Evolutionary conservation across 2,888 invertebrate species (phyloP), one percentile per base, ranked within the genome.

Genomic region (Anoncus sp.): DNA sequence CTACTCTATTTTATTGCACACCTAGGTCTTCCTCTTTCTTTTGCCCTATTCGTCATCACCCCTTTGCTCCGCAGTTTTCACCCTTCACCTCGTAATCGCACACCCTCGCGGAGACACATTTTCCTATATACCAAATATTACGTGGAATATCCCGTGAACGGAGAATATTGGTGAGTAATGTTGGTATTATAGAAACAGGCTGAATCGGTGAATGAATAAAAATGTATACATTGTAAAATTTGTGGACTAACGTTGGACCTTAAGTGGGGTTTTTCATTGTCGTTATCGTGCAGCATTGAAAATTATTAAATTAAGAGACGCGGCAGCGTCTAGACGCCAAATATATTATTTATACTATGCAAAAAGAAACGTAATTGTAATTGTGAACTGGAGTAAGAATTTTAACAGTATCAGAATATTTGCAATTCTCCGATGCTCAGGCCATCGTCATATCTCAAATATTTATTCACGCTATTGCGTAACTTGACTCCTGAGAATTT

Each of bases 1-100:
- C 59, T 35, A 63, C 77, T 67, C 71, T 72, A 63, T 67, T 75
- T 78, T 75, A 78, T 78, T 67, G 66, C 62, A 62, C 78, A 78
- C 74, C 77, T 78, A 72, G 72, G 27, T 57, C 38, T 78, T 62
- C 43, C 43, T 24, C 47, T 18, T 67, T 60, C 35, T 43, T 22
- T 40, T 53, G 16, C 55, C 38, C 67, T 38, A 47, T 70, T 47
- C 66, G 70, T 63, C 71, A 51, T 67, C 71, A 66, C 66, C 71
- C 65, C 62, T 69, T 70, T 49, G 20, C 57, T 65, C 38, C 57
- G 35, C 22, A 18, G 35, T 70, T 59, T n/a, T 75, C 55, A 63
- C 63, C 69, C 69, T 53, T 14, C 27, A 38, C 22, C 62, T 22
- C 45, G 31, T 59, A 49, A 69, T 35, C 59, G 22, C 38, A 27